Evolutionary conservation across 2,113 vertebrate genomes (phyloP).

Genomic region (human): GRCh38 chr13:54802001-54802500

Average conservation of each 20-base stretch:
- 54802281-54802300: constrained; percentile 31
- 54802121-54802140: neutral
- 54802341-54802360: neutral
- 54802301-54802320: neutral
- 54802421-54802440: neutral
- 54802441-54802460: neutral
- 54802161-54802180: constrained; percentile 53
- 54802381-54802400: neutral
- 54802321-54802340: neutral
- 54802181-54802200: constrained; percentile 20
- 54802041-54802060: constrained; percentile 41
- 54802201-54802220: neutral
- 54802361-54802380: constrained; percentile 24
- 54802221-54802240: constrained; percentile 27
- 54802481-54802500: neutral
- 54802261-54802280: constrained; percentile 32
- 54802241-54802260: neutral
- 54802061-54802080: constrained; percentile 54
- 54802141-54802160: constrained; percentile 19
- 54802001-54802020: constrained; percentile 64
- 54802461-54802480: neutral
- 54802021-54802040: constrained; percentile 74
- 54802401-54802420: neutral
- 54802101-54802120: constrained; percentile 5
- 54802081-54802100: constrained; percentile 42